These are phyloP conservation scores for Xestoiulus laeticollis DNA, from an alignment of 2,888 invertebrate genomes.

Conservation along the genomic window DNA sequence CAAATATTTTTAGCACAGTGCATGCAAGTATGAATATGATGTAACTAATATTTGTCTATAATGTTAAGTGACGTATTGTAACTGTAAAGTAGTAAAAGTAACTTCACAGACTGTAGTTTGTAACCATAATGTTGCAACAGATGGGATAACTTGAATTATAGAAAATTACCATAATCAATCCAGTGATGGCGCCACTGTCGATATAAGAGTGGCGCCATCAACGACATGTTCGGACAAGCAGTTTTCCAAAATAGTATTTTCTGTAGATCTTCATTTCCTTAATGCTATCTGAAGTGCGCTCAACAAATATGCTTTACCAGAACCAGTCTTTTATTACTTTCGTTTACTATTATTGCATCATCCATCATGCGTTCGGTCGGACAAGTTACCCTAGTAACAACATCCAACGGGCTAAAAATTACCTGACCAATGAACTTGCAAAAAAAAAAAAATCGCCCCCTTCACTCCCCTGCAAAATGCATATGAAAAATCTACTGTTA, in stretches of 20 bases:
- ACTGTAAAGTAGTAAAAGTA: too few relatives aligned
- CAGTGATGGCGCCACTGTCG: too few relatives aligned
- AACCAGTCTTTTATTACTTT: conserved; percentile 27
- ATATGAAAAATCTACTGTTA: conserved; percentile 23
- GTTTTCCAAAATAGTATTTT: neutral
- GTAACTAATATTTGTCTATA: too few relatives aligned
- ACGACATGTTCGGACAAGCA: neutral
- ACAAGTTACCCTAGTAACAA: conserved; percentile 8
- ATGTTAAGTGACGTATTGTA: too few relatives aligned
- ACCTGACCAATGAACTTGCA: conserved; percentile 28
- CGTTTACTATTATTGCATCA: conserved; percentile 27
- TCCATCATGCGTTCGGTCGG: neutral
- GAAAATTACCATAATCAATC: too few relatives aligned
- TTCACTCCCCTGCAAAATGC: neutral
- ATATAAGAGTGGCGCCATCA: neutral
- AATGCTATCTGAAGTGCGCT: neutral
- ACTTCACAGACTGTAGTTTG: too few relatives aligned
- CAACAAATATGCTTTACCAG: neutral
- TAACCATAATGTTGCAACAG: too few relatives aligned
- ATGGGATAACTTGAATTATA: too few relatives aligned
- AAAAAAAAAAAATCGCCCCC: neutral
- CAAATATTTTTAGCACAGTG: too few relatives aligned
- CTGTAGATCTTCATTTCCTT: neutral
- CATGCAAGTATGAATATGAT: too few relatives aligned
- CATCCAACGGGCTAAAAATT: neutral